These are phyloP conservation scores for Phrynocephalus versicolor DNA, from an alignment of 2,113 vertebrate species.

Conservation along the genomic window DNA sequence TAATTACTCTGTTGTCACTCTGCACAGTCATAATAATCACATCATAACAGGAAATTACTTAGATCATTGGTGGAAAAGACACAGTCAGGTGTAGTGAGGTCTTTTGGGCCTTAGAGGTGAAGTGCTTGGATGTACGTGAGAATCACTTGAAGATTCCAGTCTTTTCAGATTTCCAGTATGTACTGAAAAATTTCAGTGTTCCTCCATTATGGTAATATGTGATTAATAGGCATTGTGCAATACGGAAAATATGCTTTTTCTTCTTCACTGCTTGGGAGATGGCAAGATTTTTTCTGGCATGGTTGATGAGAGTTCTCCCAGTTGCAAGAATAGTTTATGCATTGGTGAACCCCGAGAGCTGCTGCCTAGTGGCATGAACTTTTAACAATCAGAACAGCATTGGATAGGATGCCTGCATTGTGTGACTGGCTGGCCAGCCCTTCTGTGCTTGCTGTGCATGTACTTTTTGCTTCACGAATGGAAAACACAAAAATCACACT, in stretches of 20 bases:
- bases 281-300: neutral
- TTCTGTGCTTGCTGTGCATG: too few species aligned
- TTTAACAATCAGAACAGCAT: too few species aligned
- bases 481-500: too few species aligned
- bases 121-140: slow-evolving; percentile 11
- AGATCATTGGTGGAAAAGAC: slow-evolving; percentile 3
- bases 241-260: neutral
- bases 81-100: neutral
- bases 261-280: neutral
- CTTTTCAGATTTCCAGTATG: slow-evolving; percentile 24
- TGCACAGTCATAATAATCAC: slow-evolving; percentile 19
- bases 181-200: neutral
- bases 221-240: neutral
- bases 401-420: too few species aligned
- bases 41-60: slow-evolving; percentile 31
- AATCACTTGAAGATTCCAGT: slow-evolving; percentile 3
- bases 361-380: too few species aligned
- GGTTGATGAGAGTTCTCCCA: neutral
- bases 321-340: too few species aligned
- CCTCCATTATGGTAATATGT: neutral
- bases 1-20: slow-evolving; percentile 22
- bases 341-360: too few species aligned
- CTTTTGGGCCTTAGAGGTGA: neutral
- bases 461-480: too few species aligned
- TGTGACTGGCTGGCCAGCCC: too few species aligned